Conservation (phyloP, 2,113 vertebrate species). For the Emydura subglobosa region DNA sequence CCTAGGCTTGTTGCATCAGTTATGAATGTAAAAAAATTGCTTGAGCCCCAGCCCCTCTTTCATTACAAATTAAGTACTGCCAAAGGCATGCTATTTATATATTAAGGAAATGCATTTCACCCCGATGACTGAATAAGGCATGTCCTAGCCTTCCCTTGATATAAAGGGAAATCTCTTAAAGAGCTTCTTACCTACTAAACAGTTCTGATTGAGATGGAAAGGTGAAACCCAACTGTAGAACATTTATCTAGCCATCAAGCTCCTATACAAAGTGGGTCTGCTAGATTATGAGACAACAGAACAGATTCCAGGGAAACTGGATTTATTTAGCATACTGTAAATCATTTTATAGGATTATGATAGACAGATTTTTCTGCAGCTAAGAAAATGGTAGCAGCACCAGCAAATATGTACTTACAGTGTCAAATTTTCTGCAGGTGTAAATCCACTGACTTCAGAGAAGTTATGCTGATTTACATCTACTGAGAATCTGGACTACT, state of each 20-base stretch:
- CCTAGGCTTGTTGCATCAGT: too few relatives aligned
- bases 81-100: fast-evolving
- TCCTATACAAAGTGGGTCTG: background rate
- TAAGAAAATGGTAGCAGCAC: background rate
- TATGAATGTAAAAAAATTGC: too few relatives aligned
- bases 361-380: background rate
- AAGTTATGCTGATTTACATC: background rate
- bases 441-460: background rate
- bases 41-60: too few relatives aligned
- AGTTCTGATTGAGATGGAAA: background rate
- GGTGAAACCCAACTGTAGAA: background rate
- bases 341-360: background rate
- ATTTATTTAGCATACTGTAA: background rate
- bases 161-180: background rate
- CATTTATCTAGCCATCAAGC: background rate
- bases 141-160: background rate
- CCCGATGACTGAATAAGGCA: background rate
- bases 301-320: background rate
- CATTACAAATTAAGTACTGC: too few relatives aligned
- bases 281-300: background rate
- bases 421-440: background rate
- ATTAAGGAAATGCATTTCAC: background rate
- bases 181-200: background rate
- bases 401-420: background rate
- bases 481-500: background rate